These are phyloP conservation scores for Morpho helenor DNA, from an alignment of 2,888 invertebrate species.

Conservation along the genomic window DNA sequence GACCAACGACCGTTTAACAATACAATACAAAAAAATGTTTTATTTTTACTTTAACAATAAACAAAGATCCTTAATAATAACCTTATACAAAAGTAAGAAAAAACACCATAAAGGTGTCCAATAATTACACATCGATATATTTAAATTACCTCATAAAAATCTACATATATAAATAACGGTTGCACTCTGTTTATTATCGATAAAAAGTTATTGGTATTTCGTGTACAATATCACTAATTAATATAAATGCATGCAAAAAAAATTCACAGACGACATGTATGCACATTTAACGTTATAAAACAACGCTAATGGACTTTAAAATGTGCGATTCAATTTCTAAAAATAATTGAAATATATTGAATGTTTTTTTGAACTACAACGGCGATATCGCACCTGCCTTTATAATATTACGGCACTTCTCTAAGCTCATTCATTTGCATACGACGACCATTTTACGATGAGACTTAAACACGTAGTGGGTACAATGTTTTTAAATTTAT, in stretches of 20 bases:
- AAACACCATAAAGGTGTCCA: neutral
- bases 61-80: no score
- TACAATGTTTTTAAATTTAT: slow-evolving; percentile 20
- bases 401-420: slow-evolving; percentile 16
- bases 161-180: no score
- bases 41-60: no score
- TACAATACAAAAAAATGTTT: no score
- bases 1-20: no score
- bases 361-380: slow-evolving; percentile 17
- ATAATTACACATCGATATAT: no score
- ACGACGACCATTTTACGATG: slow-evolving; percentile 21
- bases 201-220: neutral
- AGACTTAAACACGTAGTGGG: slow-evolving; percentile 9
- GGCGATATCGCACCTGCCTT: slow-evolving; percentile 22
- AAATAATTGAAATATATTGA: slow-evolving; percentile 7
- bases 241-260: neutral
- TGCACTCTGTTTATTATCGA: no score
- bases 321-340: slow-evolving; percentile 9
- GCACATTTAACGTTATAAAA: neutral
- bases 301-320: slow-evolving; percentile 9
- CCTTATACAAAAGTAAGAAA: neutral
- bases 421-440: slow-evolving; percentile 25
- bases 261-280: neutral
- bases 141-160: neutral
- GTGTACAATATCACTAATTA: neutral